These are phyloP conservation scores for Anthophora plumipes DNA, from an alignment of 2,888 invertebrate species.

Conservation along the genomic window DNA sequence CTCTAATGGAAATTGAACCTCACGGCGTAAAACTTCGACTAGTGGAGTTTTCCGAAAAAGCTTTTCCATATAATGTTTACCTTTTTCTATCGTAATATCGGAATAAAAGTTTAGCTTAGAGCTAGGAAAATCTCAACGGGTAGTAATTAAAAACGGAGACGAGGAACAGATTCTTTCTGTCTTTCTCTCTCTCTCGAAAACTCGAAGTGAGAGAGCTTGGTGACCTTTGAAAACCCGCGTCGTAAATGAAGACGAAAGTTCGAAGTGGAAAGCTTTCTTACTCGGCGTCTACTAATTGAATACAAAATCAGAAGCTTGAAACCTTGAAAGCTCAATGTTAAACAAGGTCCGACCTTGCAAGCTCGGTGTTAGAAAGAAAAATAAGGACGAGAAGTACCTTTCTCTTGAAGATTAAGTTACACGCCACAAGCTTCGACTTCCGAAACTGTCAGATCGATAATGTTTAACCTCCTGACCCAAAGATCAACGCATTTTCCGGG, in stretches of 20 bases:
- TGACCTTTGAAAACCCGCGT: too few relatives aligned
- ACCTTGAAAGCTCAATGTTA: not conserved
- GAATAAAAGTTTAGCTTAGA: not conserved
- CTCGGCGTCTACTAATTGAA: too few relatives aligned
- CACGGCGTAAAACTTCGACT: slow-evolving; percentile 48
- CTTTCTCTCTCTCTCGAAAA: too few relatives aligned
- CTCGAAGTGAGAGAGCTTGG: not conserved
- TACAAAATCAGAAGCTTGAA: too few relatives aligned
- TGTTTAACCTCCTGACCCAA: too few relatives aligned
- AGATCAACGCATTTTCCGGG: too few relatives aligned
- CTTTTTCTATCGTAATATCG: too few relatives aligned
- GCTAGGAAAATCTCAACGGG: not conserved
- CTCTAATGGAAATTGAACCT: slow-evolving; percentile 4
- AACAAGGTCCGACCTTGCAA: not conserved
- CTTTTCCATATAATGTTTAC: not conserved
- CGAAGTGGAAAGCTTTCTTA: too few relatives aligned
- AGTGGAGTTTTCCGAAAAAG: not conserved
- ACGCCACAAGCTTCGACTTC: not conserved
- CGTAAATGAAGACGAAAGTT: too few relatives aligned
- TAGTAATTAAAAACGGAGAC: slow-evolving; percentile 1
- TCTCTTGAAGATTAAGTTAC: not conserved
- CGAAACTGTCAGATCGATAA: too few relatives aligned
- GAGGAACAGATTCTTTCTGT: too few relatives aligned
- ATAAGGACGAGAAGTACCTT: too few relatives aligned
- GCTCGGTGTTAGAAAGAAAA: not conserved